Conservation (phyloP, 2,113 vertebrate species). For the Tympanuchus pallidicinctus region DNA sequence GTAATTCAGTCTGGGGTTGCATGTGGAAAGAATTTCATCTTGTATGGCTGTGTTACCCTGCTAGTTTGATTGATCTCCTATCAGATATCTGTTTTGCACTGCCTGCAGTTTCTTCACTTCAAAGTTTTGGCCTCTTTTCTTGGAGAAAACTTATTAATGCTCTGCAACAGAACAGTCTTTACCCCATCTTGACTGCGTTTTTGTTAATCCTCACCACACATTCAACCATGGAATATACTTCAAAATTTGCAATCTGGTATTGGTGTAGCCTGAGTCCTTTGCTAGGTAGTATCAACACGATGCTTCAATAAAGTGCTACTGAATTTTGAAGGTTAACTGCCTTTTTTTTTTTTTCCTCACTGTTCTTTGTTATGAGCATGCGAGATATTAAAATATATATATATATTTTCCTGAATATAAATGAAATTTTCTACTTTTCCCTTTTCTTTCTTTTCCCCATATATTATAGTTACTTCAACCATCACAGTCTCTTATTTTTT, state of each 20-base stretch:
- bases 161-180: neutral
- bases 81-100: neutral
- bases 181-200: neutral
- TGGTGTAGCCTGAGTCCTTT: neutral
- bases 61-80: neutral
- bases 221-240: neutral
- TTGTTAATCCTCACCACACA: neutral
- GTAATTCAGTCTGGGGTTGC: neutral
- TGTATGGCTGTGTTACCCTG: neutral
- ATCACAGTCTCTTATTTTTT: neutral
- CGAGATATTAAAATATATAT: neutral
- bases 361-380: neutral
- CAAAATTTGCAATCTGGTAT: neutral
- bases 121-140: neutral
- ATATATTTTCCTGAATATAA: neutral
- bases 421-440: neutral
- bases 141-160: fast-evolving
- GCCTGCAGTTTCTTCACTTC: neutral
- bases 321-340: neutral
- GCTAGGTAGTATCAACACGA: neutral
- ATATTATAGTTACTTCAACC: neutral
- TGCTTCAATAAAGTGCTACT: neutral
- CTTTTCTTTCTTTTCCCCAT: neutral
- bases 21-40: neutral
- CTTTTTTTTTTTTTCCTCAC: neutral